Evolutionary conservation across 2,797 vertebrate species (phyloP).

Genomic region (Esox lucius): DNA sequence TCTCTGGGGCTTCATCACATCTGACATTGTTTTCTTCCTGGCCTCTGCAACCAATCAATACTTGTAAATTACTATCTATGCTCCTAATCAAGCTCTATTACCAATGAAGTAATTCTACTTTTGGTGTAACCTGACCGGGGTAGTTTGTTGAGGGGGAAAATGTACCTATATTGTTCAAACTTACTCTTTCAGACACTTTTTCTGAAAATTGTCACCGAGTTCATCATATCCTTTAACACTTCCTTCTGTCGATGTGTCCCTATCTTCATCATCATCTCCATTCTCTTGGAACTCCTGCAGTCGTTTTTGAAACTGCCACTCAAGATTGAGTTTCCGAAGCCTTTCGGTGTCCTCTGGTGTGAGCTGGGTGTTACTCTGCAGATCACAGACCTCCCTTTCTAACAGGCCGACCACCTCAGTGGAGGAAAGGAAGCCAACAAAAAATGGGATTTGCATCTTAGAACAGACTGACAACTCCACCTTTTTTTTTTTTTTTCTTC

Average conservation of each 20-base stretch:
- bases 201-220: slow-evolving; percentile 15
- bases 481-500: no score
- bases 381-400: slow-evolving; percentile 81
- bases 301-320: slow-evolving; percentile 93
- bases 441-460: neutral
- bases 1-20: slow-evolving; percentile 57
- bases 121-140: neutral
- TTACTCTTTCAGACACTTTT: slow-evolving; percentile 42
- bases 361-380: slow-evolving; percentile 78
- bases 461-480: neutral
- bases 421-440: neutral
- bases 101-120: neutral
- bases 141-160: neutral
- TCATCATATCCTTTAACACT: slow-evolving; percentile 38
- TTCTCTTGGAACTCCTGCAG: slow-evolving; percentile 85
- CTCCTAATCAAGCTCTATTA: neutral
- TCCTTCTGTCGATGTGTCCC: slow-evolving; percentile 75
- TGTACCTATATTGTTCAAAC: slow-evolving; percentile 30
- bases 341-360: slow-evolving; percentile 80
- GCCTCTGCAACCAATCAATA: slow-evolving; percentile 34
- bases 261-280: slow-evolving; percentile 80
- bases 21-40: slow-evolving; percentile 31
- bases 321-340: slow-evolving; percentile 85
- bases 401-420: slow-evolving; percentile 76
- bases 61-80: neutral